phyloP scores from a whole-genome alignment of 1,140 invertebrate genomes.

The Polypedilum vanderplanki region DNA sequence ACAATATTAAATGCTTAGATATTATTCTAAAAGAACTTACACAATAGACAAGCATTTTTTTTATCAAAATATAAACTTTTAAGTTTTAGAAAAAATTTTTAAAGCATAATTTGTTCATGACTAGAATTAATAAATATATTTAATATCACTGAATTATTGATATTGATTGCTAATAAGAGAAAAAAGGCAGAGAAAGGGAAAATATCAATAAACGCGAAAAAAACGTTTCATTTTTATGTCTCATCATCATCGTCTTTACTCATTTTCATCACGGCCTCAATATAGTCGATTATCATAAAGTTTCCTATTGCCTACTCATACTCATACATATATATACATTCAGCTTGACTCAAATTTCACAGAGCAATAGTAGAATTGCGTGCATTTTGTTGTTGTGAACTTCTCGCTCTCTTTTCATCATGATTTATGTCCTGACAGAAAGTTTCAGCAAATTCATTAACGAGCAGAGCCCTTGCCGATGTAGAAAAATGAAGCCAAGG shows the following conservation, averaged over 20 bases:
- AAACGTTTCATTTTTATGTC: background rate
- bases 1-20: too few relatives aligned
- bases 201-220: background rate
- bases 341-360: too few relatives aligned
- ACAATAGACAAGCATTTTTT: too few relatives aligned
- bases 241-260: constrained; percentile 12
- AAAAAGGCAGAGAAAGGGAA: background rate
- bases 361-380: too few relatives aligned
- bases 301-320: background rate
- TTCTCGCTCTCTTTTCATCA: background rate
- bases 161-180: background rate
- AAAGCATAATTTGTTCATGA: too few relatives aligned
- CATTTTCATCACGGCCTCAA: background rate
- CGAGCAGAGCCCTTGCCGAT: background rate
- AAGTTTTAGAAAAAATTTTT: too few relatives aligned
- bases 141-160: background rate
- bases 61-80: too few relatives aligned
- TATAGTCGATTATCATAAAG: background rate
- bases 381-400: too few relatives aligned
- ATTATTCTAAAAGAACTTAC: too few relatives aligned
- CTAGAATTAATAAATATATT: too few relatives aligned
- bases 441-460: constrained; percentile 11
- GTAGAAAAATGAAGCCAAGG: background rate
- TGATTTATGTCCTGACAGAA: constrained; percentile 12
- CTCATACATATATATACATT: too few relatives aligned